Base-by-base conservation (phyloP, 2,888 invertebrate genomes). In the Ernsta delagoae region DNA sequence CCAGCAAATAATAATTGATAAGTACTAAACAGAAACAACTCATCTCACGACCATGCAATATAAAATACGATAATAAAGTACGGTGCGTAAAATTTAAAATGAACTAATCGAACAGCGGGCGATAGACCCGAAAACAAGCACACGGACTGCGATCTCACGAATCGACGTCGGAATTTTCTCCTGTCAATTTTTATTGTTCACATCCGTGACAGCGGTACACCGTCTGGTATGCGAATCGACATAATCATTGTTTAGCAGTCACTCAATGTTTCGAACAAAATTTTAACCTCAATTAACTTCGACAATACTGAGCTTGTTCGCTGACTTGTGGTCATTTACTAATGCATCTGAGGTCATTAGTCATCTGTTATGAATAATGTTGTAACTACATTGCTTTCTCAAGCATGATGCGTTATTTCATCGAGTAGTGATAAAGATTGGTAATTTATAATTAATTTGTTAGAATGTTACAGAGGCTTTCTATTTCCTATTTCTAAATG, bases 211-310 rank as follows among this genome's bases (percentile, higher is more conserved):
- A 39, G 8, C 56, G 73, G 76, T 77, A 75, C 77, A 78, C 78
- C 75, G 75, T 72, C 73, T 79, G 82, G 76, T 75, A 79, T 72
- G 80, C 73, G 79, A 76, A 87, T 87, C 85, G 86, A 86, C 86
- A 84, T 84, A 77, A 80, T 81, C 83, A 86, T 90, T 88, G 88
- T 87, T 79, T 78, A 76, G 82, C 80, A 84, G 79, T 84, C 82
- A 84, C 85, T 86, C 80, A 76, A 82, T 83, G 83, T 85, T 86
- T 81, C 81, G 77, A 78, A 78, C 79, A 83, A 84, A 84, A 80
- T 87, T 85, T 84, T 83, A 87, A 85, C 86, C 85, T 88, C 87
- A 85, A 90, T 92, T 88, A 87, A 84, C 82, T 83, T 77, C 70
- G 76, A 86, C 88, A 86, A 81, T 82, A 78, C 75, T 75, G 76